These are phyloP conservation scores for Plumapathes pennacea DNA, from an alignment of 92 coral and sea anemone genomes.

Conservation along the genomic window DNA sequence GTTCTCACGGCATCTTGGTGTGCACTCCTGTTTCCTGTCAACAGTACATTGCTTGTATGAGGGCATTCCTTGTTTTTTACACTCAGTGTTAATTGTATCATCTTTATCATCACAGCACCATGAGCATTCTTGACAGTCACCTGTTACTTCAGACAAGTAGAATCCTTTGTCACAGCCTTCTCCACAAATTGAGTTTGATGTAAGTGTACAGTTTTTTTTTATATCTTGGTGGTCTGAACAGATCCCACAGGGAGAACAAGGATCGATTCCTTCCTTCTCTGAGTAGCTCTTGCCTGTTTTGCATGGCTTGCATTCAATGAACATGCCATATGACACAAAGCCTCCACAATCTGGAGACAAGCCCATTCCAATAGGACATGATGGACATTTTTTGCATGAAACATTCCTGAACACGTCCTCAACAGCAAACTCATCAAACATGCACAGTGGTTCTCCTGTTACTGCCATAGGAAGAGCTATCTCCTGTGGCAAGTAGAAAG, in stretches of 20 bases:
- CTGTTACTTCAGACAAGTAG: conserved; percentile 27
- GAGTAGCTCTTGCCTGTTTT: conserved; percentile 49
- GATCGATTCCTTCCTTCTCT: conserved; percentile 2
- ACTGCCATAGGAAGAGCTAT: too few relatives aligned
- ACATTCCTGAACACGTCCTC: conserved; percentile 14
- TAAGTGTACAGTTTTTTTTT: conserved; percentile 34
- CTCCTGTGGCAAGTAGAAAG: too few relatives aligned
- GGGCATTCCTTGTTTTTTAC: conserved; percentile 59
- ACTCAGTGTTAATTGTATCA: conserved; percentile 25
- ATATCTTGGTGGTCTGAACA: conserved; percentile 45
- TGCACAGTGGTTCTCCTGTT: too few relatives aligned
- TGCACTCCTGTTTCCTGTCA: conserved; percentile 11
- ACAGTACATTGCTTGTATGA: conserved; percentile 45
- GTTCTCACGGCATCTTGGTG: conserved; percentile 33
- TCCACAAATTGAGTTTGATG: conserved; percentile 45
- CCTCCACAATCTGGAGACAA: conserved; percentile 57
- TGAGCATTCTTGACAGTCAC: conserved; percentile 61
- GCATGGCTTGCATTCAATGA: conserved; percentile 38
- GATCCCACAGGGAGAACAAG: conserved; percentile 53
- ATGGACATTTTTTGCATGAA: conserved; percentile 32
- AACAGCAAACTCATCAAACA: conserved; percentile 16
- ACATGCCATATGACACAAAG: conserved; percentile 5
- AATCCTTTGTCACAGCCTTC: conserved; percentile 40
- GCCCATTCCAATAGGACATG: conserved; percentile 40
- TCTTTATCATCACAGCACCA: conserved; percentile 55